phyloP scores from a whole-genome alignment of 64 coral and sea anemone species.

The Acropora yongei region DNA sequence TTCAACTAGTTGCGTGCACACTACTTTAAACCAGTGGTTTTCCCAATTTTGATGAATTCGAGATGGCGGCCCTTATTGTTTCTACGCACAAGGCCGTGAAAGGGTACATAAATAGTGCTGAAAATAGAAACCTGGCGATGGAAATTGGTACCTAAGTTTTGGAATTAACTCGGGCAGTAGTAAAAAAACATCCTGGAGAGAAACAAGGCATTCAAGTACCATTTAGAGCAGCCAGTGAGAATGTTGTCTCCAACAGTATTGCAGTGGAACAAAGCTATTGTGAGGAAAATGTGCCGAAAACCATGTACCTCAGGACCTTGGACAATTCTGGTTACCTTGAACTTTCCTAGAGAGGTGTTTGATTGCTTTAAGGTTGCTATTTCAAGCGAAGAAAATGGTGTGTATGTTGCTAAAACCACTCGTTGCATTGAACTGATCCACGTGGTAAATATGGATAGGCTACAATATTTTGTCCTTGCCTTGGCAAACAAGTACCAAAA shows the following conservation, averaged over 20 bases:
- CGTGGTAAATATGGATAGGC: slow-evolving; percentile 15
- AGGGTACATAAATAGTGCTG: slow-evolving; percentile 10
- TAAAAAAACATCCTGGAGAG: slow-evolving; percentile 50
- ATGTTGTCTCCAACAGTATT: slow-evolving; percentile 46
- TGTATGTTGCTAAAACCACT: slow-evolving; percentile 24
- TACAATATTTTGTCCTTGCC: slow-evolving; percentile 24
- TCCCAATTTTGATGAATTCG: background rate
- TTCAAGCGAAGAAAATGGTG: slow-evolving; percentile 38
- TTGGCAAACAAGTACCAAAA: slow-evolving; percentile 63
- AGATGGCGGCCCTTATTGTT: background rate
- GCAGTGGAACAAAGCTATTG: slow-evolving; percentile 61
- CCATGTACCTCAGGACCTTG: slow-evolving; percentile 53
- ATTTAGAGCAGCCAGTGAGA: slow-evolving; percentile 27
- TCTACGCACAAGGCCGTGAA: background rate
- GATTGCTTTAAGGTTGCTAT: slow-evolving; percentile 48
- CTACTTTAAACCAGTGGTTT: background rate
- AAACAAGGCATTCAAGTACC: slow-evolving; percentile 43
- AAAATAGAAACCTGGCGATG: background rate
- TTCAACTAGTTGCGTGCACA: background rate
- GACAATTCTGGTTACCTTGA: slow-evolving; percentile 30
- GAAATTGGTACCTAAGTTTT: slow-evolving; percentile 40
- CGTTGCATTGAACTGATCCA: slow-evolving; percentile 21
- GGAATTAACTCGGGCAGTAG: slow-evolving; percentile 27
- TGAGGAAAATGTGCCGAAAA: slow-evolving; percentile 58
- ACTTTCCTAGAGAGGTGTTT: slow-evolving; percentile 44